Conservation (phyloP, 2,113 vertebrate genomes). For the Platysternon megacephalum region DNA sequence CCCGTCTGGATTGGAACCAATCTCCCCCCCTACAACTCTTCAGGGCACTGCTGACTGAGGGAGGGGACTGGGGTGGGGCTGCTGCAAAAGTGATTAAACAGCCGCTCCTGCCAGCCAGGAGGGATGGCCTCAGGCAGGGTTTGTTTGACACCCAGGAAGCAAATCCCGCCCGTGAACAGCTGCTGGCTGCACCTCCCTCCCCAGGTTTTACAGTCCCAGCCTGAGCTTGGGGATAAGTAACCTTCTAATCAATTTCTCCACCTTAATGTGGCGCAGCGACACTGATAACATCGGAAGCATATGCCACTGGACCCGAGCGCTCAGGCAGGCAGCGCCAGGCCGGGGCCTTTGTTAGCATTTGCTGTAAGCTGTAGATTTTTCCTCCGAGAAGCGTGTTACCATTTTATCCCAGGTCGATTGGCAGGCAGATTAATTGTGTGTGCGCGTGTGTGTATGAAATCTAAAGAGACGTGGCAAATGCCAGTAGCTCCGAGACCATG, state of each 20-base stretch:
- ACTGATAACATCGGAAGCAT: not conserved
- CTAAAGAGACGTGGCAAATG: not conserved
- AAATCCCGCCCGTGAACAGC: not conserved
- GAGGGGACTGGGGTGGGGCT: no score
- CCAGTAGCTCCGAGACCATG: not conserved
- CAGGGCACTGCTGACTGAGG: not conserved
- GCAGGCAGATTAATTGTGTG: not conserved
- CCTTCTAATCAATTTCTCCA: not conserved
- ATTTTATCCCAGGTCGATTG: not conserved
- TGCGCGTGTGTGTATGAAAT: not conserved
- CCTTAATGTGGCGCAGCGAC: not conserved
- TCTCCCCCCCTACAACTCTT: not conserved
- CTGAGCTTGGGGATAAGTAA: not conserved
- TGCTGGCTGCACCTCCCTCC: not conserved
- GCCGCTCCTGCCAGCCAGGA: not conserved
- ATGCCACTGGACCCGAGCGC: not conserved
- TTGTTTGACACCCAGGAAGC: conserved; percentile 22
- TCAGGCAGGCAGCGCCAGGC: not conserved
- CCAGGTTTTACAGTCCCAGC: not conserved
- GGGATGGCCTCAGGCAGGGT: not conserved
- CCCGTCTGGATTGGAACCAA: not conserved
- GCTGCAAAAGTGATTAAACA: not conserved
- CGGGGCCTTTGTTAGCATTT: not conserved
- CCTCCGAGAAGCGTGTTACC: not conserved
- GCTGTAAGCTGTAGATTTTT: not conserved